Base-by-base conservation (phyloP, 1,140 invertebrate species). In the Ceratosolen solmsi region DNA sequence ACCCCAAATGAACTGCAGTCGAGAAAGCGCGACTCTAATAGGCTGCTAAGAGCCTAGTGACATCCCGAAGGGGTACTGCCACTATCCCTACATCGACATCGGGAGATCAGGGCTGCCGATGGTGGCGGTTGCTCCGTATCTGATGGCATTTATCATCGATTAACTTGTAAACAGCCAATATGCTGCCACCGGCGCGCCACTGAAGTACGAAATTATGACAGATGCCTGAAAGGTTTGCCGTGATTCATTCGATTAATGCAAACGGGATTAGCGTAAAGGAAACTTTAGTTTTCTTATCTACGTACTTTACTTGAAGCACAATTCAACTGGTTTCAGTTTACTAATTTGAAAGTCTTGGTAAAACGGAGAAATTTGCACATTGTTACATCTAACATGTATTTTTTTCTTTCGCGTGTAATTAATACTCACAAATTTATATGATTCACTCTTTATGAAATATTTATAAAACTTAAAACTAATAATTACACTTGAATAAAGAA, bases 111-210 rank as follows among this genome's bases (percentile, higher is more conserved):
- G 11, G 11, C 27, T 56, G 8, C n/a, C 20, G n/a, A 2, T 49
- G 41, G 1, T 17, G 25, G 51, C 11, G 63, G 33, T 71, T 84
- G 65, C 33, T 68, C 7, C 36, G 33, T 63, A 82, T 87, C 85
- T 85, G 86, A 84, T 82, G 86, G 86, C 86, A 86, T 86, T 87
- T 87, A 86, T 88, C 86, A 86, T 88, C 87, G 85, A 88, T 87
- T 86, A 87, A 85, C 82, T 83, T 83, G 82, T 83, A 83, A 83
- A 79, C 76, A 83, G 76, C 71, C 82, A 79, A 83, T 83, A 70
- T 83, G 76, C 80, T 27, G 72, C n/a, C 54, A 22, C 5, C 51
- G 22, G 56, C 30, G 20, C 25, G 51, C 33, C 38, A 5, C 25
- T 72, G 27, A 4, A 63, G n/a, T n/a, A 36, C 51, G 22, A 77